A percentile compares a stretch with the other conserved stretches of the same genome.
phyloP scores from a whole-genome alignment of 2,888 invertebrate species.

The Girardia tigrina region DNA sequence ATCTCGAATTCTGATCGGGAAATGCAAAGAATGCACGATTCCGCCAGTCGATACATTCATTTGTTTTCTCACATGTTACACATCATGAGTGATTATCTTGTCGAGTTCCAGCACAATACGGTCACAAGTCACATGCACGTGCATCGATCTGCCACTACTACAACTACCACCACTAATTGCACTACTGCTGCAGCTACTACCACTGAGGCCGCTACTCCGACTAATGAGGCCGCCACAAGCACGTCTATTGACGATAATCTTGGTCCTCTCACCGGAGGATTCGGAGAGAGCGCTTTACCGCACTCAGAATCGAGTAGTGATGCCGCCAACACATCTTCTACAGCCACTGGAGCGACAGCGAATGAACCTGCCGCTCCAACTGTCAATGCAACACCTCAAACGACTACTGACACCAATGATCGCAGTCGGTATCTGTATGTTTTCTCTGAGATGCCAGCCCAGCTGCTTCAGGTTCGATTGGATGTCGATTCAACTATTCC shows the following conservation, averaged over 20 bases:
- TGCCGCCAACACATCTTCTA: not conserved
- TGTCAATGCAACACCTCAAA: not conserved
- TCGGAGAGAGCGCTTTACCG: not conserved
- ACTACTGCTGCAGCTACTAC: not conserved
- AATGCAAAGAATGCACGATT: slow-evolving; percentile 18
- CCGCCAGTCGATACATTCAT: not conserved
- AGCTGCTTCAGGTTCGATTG: not conserved
- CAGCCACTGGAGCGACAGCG: not conserved
- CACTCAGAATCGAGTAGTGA: not conserved
- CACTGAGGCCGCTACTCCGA: not conserved
- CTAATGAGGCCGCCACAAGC: not conserved
- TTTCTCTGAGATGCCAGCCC: slow-evolving; percentile 4
- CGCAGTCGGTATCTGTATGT: slow-evolving; percentile 12
- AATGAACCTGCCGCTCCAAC: not conserved
- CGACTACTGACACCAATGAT: not conserved
- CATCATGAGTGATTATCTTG: slow-evolving; percentile 19
- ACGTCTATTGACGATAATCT: not conserved
- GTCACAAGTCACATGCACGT: not conserved
- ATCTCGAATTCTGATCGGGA: not conserved
- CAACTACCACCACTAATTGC: not conserved
- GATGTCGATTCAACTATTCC: not conserved
- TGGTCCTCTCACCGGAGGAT: not conserved
- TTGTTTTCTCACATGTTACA: slow-evolving; percentile 16
- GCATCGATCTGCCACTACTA: not conserved
- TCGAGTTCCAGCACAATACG: not conserved